Conservation (phyloP, 2,888 invertebrate species). For the Cynaeus angustus region DNA sequence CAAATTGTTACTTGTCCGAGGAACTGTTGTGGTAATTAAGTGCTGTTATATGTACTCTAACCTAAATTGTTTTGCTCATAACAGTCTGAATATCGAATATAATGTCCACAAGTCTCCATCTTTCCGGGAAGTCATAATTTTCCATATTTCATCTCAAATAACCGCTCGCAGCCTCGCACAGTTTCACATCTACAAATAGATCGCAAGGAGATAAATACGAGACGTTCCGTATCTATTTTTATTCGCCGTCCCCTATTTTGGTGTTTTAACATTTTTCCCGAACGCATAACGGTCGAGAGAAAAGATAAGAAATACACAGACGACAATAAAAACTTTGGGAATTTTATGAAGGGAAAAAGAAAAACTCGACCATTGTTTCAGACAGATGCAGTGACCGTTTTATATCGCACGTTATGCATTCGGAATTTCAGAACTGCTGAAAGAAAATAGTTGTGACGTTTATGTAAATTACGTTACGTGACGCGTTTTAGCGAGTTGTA, state of each 20-base stretch:
- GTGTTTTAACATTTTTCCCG: conserved; percentile 22
- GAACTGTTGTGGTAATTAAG: too few relatives aligned
- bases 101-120: too few relatives aligned
- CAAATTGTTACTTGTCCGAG: too few relatives aligned
- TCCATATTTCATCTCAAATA: conserved; percentile 25
- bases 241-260: conserved; percentile 34
- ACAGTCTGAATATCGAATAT: too few relatives aligned
- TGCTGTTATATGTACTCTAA: too few relatives aligned
- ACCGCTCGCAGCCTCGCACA: conserved; percentile 15
- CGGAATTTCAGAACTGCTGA: conserved; percentile 31
- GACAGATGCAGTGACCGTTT: conserved; percentile 42
- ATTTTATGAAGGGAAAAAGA: conserved; percentile 14
- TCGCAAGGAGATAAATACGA: conserved; percentile 35
- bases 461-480: conserved; percentile 37
- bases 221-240: conserved; percentile 32
- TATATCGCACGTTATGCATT: conserved; percentile 29
- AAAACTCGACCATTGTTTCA: conserved; percentile 25
- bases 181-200: conserved; percentile 34
- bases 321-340: conserved; percentile 24
- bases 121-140: conserved; percentile 1
- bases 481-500: conserved; percentile 15
- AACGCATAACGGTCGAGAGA: conserved; percentile 5
- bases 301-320: conserved; percentile 18
- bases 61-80: too few relatives aligned
- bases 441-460: conserved; percentile 32